Evolutionary conservation across 2,888 invertebrate species (phyloP).

Genomic region (Branchellion lobata): DNA sequence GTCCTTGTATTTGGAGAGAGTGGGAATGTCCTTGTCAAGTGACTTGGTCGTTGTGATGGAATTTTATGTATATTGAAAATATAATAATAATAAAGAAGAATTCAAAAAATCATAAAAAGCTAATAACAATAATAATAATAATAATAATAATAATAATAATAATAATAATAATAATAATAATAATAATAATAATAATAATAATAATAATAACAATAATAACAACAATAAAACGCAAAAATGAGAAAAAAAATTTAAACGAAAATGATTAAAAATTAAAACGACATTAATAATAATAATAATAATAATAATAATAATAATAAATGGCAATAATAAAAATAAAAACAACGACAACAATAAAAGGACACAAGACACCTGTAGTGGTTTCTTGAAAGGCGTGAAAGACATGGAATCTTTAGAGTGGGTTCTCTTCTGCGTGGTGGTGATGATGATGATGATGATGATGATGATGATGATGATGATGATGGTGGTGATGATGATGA

Average conservation of each 20-base stretch:
- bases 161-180: neutral
- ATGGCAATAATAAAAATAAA: neutral
- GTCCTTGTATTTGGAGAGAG: neutral
- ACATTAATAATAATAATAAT: no score
- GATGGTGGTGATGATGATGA: no score
- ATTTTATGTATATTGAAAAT: neutral
- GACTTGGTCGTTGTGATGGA: neutral
- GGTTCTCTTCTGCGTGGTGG: neutral
- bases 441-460: no score
- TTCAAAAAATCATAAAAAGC: neutral
- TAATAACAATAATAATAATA: no score
- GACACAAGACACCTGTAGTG: neutral
- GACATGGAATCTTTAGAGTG: neutral
- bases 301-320: constrained; percentile 14
- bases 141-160: constrained; percentile 24
- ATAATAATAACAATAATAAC: constrained; percentile 17
- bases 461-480: no score
- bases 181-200: constrained; percentile 6
- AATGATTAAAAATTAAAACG: no score
- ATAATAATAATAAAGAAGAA: neutral
- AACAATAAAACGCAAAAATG: neutral
- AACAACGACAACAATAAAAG: neutral
- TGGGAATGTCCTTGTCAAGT: neutral
- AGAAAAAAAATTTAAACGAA: no score
- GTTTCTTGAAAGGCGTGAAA: neutral